Evolutionary conservation across 2,113 vertebrate genomes (phyloP).

Genomic region (Pteruthius melanotis): DNA sequence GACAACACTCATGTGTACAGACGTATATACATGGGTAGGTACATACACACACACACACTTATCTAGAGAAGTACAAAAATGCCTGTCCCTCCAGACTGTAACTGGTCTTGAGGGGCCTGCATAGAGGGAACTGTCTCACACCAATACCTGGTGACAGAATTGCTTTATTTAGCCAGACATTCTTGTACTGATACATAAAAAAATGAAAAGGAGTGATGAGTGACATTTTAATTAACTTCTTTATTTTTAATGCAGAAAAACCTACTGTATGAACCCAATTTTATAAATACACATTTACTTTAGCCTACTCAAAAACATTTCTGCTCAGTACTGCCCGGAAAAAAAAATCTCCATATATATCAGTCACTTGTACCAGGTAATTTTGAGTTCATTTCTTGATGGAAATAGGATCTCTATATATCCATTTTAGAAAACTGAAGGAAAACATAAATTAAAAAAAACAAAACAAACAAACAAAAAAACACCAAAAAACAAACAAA

Average conservation of each 20-base stretch:
- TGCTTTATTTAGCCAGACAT: background rate
- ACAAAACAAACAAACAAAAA: background rate
- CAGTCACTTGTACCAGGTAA: background rate
- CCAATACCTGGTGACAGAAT: background rate
- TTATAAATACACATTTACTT: background rate
- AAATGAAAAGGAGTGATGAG: background rate
- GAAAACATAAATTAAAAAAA: background rate
- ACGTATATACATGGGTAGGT: background rate
- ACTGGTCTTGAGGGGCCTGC: background rate
- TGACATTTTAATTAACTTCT: conserved; percentile 6
- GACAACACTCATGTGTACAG: background rate
- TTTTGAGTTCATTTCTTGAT: background rate
- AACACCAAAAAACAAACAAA: no score
- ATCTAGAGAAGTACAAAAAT: background rate
- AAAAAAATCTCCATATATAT: background rate
- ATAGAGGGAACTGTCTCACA: background rate
- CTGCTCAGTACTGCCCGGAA: background rate
- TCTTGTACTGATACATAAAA: background rate
- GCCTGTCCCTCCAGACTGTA: background rate
- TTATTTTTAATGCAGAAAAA: background rate
- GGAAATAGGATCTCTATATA: background rate
- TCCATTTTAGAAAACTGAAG: background rate
- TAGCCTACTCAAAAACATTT: background rate
- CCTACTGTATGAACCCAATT: background rate
- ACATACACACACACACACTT: background rate